Percentiles rank a stretch among this genome's conserved stretches.
Conservation (phyloP, 2,797 vertebrate genomes). For the Martes flavigula region DNA sequence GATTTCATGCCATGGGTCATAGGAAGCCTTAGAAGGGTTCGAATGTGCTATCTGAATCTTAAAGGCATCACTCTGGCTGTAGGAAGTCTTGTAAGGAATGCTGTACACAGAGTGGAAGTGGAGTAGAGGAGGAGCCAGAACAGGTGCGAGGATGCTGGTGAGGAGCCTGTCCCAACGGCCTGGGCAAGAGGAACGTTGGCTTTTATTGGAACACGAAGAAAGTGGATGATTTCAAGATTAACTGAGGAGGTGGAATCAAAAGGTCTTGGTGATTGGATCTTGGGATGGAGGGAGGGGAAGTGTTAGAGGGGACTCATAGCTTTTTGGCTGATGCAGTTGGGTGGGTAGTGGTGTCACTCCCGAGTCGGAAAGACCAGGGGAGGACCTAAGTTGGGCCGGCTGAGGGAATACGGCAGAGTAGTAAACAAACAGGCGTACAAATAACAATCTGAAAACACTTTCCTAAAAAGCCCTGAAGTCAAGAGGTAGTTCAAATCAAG, state of each 20-base stretch:
- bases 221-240: neutral
- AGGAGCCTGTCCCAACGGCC: neutral
- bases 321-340: neutral
- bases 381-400: neutral
- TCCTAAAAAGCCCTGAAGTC: neutral
- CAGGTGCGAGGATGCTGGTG: neutral
- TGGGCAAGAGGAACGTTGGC: neutral
- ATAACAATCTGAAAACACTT: neutral
- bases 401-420: neutral
- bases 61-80: neutral
- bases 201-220: neutral
- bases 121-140: neutral
- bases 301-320: neutral
- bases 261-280: neutral
- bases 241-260: neutral
- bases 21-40: neutral
- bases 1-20: neutral
- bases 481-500: neutral
- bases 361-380: neutral
- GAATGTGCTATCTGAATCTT: neutral
- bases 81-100: neutral
- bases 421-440: neutral
- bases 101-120: neutral
- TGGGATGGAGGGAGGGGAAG: neutral
- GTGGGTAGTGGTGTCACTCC: neutral